Evolutionary conservation across 2,888 invertebrate species (phyloP), one percentile per base, ranked within the genome.

Genomic region (Lysandra bellargus): DNA sequence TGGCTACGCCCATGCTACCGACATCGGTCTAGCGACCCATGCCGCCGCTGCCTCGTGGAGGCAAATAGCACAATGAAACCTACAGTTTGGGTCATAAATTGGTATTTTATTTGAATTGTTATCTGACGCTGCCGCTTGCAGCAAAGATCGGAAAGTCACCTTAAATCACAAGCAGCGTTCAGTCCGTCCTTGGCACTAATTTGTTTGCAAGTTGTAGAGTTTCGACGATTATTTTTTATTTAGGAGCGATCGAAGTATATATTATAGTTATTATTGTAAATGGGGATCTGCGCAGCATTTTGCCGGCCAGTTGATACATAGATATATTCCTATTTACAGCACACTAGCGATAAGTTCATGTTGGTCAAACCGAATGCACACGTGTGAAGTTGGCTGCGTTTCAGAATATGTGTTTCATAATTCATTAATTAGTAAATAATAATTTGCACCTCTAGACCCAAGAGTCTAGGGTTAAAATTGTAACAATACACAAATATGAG

Each of bases 241-340:
- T 4, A 69, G 12, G 40, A 74, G 23, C 74, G 44, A 23, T 74
- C 74, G 23, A 44, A 44, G 44, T 23, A n/a, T 23, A n/a, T 44
- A 74, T n/a, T 74, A 5, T 74, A 74, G n/a, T 74, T 44, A 17
- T 73, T 30, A 49, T 49, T 23, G 75, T 75, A 76, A 57, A 57
- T 76, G 7, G 33, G 57, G 49, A 53, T 57, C 44, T 30, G 61
- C n/a, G 80, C 81, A 82, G 91, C 90, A 91, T 91, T 91, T 91
- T 85, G 83, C 85, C 87, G 91, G 91, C 91, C 91, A 91, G 91
- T 90, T 84, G 83, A 78, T 40, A 72, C 49, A 72, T 44, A 78
- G 61, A 81, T 81, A 80, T 77, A 80, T 82, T 80, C 81, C 81
- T 81, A 78, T 82, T 80, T 82, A 81, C 81, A 79, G 69, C 69